Evolutionary conservation across 64 coral and sea anemone genomes (phyloP), one percentile per base, ranked within the genome.

Genomic region (Dendrophyllia cribrosa): DNA sequence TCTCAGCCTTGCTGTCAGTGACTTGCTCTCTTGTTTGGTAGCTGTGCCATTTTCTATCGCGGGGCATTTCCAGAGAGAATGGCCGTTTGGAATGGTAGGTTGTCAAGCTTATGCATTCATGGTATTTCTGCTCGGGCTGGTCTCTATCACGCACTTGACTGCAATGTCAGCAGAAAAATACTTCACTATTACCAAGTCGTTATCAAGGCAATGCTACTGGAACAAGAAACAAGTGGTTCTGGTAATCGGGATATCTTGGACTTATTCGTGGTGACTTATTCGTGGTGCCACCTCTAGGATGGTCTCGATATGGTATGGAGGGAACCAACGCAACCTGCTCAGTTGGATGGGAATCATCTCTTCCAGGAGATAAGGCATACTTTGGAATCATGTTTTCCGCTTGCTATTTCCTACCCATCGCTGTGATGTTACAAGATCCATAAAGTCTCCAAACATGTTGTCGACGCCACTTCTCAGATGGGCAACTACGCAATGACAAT

Each of bases 291-390:
- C 59, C 88, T 6, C 2, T 93, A 13, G 85, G 92, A 47, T 93
- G 92, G 92, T 93, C 92, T 4, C 51, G 69, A 5, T 93, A 88
- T 26, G 92, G 23, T 5, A 59, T 53, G 1, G 92, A 93, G 51
- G 78, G 64, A 19, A 53, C 43, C 7, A 55, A 63, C 48, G 9
- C 45, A 4, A 63, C 55, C 60, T 93, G 92, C 43, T 93, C 92
- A 59, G 17, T 93, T 3, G 50, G 4, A 17, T 88, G 84, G 92
- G 3, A 80, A 17, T 80, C 84, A 14, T 45, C 25, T 6, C 20
- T 4, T 46, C 15, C 53, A 78, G 52, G 13, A 26, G 76, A 90
- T 48, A 66, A 79, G 61, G 61, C 76, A 53, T 90, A 90, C 88
- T 65, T 77, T 12, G 25, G 65, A 62, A 48, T 46, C 7, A 9